These are phyloP conservation scores for Proisotoma minuta DNA, from an alignment of 2,888 invertebrate species.

Conservation along the genomic window DNA sequence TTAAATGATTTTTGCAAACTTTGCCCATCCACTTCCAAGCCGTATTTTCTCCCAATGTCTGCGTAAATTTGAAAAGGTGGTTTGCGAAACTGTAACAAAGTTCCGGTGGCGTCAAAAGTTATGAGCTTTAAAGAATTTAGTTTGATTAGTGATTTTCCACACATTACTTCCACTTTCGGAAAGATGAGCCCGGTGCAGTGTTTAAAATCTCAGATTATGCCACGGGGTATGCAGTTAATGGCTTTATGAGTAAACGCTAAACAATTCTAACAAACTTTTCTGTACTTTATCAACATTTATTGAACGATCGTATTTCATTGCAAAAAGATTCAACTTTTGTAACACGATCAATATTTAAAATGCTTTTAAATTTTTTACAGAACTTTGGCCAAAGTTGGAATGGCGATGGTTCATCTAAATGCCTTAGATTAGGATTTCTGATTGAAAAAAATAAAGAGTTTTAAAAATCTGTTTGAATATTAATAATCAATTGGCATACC, in stretches of 20 bases:
- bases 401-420: not conserved
- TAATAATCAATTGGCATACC: no score
- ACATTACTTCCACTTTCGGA: no score
- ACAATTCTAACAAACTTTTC: no score
- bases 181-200: no score
- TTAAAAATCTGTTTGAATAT: no score
- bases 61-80: conserved; percentile 72
- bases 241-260: no score
- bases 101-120: conserved; percentile 86
- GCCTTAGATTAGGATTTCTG: conserved; percentile 16
- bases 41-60: conserved; percentile 64
- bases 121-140: conserved; percentile 52
- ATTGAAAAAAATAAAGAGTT: no score
- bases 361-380: not conserved
- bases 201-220: no score
- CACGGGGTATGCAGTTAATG: no score
- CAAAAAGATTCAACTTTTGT: not conserved
- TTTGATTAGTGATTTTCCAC: no score
- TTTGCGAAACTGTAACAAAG: conserved; percentile 66
- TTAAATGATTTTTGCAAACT: conserved; percentile 57
- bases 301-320: no score
- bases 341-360: not conserved
- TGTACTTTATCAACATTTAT: no score
- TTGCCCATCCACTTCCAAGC: conserved; percentile 53
- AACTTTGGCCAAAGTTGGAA: conserved; percentile 14